Base-by-base conservation (phyloP, 92 coral and sea anemone species). In the Zoanthus gigantus region DNA sequence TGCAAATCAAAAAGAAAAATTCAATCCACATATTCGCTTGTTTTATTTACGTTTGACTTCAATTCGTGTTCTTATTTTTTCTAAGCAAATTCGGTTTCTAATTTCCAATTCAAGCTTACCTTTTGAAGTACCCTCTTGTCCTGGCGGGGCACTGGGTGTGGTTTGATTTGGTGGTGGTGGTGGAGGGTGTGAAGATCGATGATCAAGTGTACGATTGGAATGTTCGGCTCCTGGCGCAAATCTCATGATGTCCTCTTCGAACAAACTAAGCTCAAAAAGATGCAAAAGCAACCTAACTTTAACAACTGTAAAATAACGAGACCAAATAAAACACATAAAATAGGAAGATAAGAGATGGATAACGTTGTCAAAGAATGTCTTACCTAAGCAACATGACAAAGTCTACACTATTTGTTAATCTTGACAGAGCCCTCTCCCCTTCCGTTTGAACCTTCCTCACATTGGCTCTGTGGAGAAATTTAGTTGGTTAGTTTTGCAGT, bases 381-480 rank as follows among this genome's bases (percentile, higher is more conserved):
- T 72, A 96, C 98, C 98, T 97, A 4, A 97, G 89, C 34, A 97
- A 65, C 96, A 94, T 93, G 37, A 95, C 90, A 81, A 97, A 97
- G 83, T 97, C 98, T 71, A 97, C 90, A 56, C 96, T 95, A 78
- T 91, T 96, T 7, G 99, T 95, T 2, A 97, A 90, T 84, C 98
- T 90, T 28, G 90, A 92, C 72, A 97, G 89, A 56, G 96, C 94
- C 74, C 99, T 93, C 79, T 97, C 98, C 7, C 99, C 99, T 29
- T 97, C 99, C 3, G 77, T 50, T 63, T 94, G 94, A 11, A 94
- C 96, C 63, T 93, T 90, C 37, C 98, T 92, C 9, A 97, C 94
- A 71, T 86, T 95, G 32, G 98, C 93, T 91, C 99, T 97, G 83
- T 23, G 67, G 18, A 16, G 6, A 10, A 77, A 77, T 6, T 50